Conservation (phyloP, 2,797 vertebrate genomes). For the Paguma larvata region DNA sequence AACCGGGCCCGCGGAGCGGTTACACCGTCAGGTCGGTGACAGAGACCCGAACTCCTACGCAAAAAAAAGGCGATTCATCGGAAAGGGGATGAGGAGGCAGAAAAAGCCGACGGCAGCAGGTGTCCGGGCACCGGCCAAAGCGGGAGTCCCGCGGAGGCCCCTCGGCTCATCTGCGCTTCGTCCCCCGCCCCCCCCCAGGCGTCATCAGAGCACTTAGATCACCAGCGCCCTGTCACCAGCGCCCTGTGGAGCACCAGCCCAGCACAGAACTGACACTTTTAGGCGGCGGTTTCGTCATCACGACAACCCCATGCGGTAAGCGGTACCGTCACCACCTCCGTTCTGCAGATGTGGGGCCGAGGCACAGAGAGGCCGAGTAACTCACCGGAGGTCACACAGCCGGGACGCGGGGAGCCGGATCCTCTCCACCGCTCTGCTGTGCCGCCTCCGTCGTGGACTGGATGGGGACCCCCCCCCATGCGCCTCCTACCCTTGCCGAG, state of each 20-base stretch:
- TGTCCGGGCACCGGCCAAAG: fast-evolving
- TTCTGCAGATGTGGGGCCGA: neutral
- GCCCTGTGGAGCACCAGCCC: neutral
- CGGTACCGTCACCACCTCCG: no score
- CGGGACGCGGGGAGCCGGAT: neutral
- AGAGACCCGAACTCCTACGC: neutral
- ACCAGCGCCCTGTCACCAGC: neutral
- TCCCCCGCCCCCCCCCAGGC: no score
- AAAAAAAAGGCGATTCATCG: neutral
- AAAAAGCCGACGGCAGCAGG: neutral
- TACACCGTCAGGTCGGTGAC: fast-evolving
- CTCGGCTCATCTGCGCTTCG: no score
- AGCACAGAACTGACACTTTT: neutral
- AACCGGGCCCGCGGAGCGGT: no score
- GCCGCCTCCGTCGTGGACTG: neutral
- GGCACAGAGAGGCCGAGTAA: neutral
- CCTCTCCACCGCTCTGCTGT: neutral
- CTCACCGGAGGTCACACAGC: neutral
- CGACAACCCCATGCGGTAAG: neutral
- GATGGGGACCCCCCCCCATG: neutral
- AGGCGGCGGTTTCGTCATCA: no score
- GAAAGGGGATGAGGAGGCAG: neutral
- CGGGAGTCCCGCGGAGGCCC: neutral
- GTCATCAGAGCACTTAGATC: neutral
- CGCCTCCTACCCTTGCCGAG: neutral